Percentiles rank a stretch among this genome's conserved stretches.
These are phyloP conservation scores for Drosophila pseudoobscura DNA, from an alignment of 1,140 invertebrate genomes.

Conservation along the genomic window DNA sequence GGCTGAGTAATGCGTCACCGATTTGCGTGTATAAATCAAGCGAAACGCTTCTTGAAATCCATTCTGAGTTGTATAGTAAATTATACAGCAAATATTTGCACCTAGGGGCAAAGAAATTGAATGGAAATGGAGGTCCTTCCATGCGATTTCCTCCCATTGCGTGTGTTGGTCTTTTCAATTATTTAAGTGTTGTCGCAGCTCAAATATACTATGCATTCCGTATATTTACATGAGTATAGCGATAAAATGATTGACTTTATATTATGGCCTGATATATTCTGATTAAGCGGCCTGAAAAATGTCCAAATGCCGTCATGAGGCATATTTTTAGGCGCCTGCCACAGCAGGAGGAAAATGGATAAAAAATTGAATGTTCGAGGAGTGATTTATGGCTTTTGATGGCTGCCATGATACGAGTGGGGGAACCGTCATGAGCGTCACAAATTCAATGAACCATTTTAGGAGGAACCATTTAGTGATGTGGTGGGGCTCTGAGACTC, in stretches of 20 bases:
- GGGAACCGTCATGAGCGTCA: too few relatives aligned
- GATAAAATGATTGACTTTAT: slow-evolving; percentile 8
- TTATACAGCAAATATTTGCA: slow-evolving; percentile 1
- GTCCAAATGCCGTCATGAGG: slow-evolving; percentile 4
- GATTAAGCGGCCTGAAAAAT: slow-evolving; percentile 4
- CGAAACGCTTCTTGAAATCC: too few relatives aligned
- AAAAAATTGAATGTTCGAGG: neutral
- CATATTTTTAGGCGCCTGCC: neutral
- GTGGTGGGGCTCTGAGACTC: too few relatives aligned
- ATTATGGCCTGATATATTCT: neutral
- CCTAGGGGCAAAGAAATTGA: neutral
- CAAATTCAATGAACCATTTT: too few relatives aligned
- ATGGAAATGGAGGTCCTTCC: too few relatives aligned
- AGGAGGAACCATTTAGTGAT: too few relatives aligned
- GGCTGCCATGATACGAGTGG: too few relatives aligned
- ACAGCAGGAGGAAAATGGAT: neutral
- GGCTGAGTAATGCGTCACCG: slow-evolving; percentile 2
- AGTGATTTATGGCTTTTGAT: slow-evolving; percentile 5
- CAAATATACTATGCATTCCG: neutral
- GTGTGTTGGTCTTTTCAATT: slow-evolving; percentile 2
- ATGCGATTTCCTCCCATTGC: neutral
- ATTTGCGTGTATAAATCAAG: neutral
- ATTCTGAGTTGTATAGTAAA: neutral
- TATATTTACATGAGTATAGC: neutral
- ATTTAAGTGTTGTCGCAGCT: neutral